These are phyloP conservation scores for Chrysolina oricalcia DNA, from an alignment of 2,888 invertebrate species.

Conservation along the genomic window DNA sequence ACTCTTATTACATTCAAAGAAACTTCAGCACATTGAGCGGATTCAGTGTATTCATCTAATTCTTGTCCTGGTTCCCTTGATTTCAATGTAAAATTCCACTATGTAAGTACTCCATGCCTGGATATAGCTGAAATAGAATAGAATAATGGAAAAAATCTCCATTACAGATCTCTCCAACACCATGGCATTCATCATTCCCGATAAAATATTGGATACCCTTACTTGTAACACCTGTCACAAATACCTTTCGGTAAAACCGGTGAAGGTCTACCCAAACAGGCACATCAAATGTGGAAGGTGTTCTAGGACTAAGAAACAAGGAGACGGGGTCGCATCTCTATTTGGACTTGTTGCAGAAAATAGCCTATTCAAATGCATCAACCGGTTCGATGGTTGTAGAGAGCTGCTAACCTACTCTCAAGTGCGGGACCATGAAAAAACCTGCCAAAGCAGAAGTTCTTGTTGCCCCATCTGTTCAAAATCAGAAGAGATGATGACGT, in stretches of 20 bases:
- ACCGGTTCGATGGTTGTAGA: conserved; percentile 48
- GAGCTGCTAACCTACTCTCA: conserved; percentile 38
- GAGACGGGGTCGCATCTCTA: conserved; percentile 40
- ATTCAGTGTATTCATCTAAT: no score
- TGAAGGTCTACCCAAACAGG: conserved; percentile 44
- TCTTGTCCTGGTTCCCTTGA: background rate
- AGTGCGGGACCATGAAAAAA: conserved; percentile 46
- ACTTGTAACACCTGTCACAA: conserved; percentile 42
- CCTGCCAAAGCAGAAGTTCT: conserved; percentile 31
- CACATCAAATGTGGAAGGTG: conserved; percentile 51
- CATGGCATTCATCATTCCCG: conserved; percentile 18
- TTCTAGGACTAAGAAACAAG: conserved; percentile 32
- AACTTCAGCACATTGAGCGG: no score
- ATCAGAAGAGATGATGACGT: conserved; percentile 18
- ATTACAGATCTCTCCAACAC: background rate
- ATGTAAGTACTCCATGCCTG: background rate
- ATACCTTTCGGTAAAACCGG: conserved; percentile 46
- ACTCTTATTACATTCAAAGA: no score
- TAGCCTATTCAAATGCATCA: conserved; percentile 46
- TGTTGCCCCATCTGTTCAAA: conserved; percentile 39
- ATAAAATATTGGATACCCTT: conserved; percentile 39
- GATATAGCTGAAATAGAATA: background rate
- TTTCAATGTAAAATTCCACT: background rate
- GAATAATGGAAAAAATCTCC: no score
- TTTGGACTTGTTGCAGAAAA: conserved; percentile 40